Evolutionary conservation across 2,797 vertebrate species (phyloP).

Genomic region (Ceryle rudis): DNA sequence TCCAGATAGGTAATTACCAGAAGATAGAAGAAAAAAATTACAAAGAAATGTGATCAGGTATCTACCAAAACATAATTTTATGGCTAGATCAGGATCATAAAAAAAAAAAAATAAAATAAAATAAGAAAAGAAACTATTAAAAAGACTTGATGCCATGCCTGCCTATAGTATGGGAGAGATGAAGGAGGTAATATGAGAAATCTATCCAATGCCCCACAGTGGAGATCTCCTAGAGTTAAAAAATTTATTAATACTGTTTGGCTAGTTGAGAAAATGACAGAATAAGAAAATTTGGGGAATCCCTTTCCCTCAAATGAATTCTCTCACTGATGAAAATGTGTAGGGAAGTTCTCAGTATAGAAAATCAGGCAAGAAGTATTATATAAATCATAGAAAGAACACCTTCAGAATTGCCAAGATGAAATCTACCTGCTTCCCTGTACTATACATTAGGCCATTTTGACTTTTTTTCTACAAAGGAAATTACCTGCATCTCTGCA

Average conservation of each 20-base stretch:
- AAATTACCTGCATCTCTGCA: neutral
- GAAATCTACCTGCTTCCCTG: neutral
- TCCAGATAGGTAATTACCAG: constrained; percentile 83
- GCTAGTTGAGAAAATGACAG: neutral
- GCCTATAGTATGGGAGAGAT: neutral
- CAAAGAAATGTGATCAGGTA: constrained; percentile 53
- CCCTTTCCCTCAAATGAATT: neutral
- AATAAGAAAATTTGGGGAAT: neutral
- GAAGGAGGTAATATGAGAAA: neutral
- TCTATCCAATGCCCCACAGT: neutral
- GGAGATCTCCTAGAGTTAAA: neutral
- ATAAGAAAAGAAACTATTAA: neutral
- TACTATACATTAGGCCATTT: fast-evolving
- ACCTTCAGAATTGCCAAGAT: neutral
- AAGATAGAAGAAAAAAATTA: constrained; percentile 8
- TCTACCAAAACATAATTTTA: neutral
- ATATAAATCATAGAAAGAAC: neutral
- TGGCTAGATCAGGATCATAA: neutral
- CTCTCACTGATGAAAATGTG: neutral
- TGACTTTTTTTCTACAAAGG: neutral
- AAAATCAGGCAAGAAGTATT: neutral
- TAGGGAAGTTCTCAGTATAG: fast-evolving
- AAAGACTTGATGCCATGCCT: neutral
- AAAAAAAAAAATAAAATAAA: neutral
- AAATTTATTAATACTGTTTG: neutral